Percentiles rank a stretch among this genome's conserved stretches.
Evolutionary conservation across 2,888 invertebrate genomes (phyloP).

Genomic region (Leptogaster cylindrica): DNA sequence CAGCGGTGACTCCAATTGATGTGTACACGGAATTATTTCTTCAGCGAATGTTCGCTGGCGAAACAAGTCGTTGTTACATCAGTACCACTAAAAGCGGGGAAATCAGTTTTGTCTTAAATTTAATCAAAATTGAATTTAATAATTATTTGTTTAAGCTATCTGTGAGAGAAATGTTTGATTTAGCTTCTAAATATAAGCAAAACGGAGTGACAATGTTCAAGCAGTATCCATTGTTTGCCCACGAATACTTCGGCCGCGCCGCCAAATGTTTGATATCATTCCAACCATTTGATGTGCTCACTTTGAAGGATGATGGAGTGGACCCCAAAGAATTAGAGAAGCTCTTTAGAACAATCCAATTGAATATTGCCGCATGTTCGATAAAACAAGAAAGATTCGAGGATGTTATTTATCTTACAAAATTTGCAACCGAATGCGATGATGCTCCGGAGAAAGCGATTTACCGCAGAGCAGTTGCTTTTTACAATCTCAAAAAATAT

Average conservation of each 20-base stretch:
- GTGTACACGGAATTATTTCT: slow-evolving; percentile 63
- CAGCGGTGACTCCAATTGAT: slow-evolving; percentile 62
- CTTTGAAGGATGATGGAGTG: slow-evolving; percentile 57
- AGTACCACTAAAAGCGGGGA: slow-evolving; percentile 52
- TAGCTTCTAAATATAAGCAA: slow-evolving; percentile 62
- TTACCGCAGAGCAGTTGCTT: slow-evolving; percentile 64
- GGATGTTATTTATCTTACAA: slow-evolving; percentile 70
- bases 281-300: slow-evolving; percentile 63
- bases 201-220: slow-evolving; percentile 71
- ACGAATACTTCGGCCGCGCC: slow-evolving; percentile 74
- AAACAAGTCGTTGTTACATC: slow-evolving; percentile 62
- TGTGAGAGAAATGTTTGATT: slow-evolving; percentile 58
- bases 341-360: slow-evolving; percentile 73
- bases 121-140: slow-evolving; percentile 58
- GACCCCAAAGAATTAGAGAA: slow-evolving; percentile 63
- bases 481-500: slow-evolving; percentile 67
- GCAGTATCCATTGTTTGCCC: slow-evolving; percentile 71
- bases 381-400: slow-evolving; percentile 72
- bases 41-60: slow-evolving; percentile 62
- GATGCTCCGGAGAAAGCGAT: slow-evolving; percentile 62
- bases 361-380: slow-evolving; percentile 84
- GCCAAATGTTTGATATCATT: slow-evolving; percentile 75
- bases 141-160: slow-evolving; percentile 62
- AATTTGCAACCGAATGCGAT: slow-evolving; percentile 60
- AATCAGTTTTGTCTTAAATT: slow-evolving; percentile 57